Evolutionary conservation across 1,140 invertebrate genomes (phyloP).

Genomic region (Aricia agestis): DNA sequence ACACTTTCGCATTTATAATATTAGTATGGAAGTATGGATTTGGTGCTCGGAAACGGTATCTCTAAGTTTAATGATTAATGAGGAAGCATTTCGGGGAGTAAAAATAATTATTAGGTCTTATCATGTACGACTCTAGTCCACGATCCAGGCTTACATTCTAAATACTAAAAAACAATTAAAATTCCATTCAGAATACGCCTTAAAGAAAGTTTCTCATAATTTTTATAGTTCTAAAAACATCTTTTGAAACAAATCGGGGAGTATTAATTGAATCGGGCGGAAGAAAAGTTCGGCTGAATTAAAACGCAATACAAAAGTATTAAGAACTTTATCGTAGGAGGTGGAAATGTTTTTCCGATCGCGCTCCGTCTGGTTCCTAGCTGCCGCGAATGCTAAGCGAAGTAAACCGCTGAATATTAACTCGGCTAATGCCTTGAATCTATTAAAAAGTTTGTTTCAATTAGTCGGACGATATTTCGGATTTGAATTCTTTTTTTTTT

Average conservation of each 20-base stretch:
- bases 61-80: too few relatives aligned
- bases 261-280: constrained; percentile 31
- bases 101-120: too few relatives aligned
- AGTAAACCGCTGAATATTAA: constrained; percentile 37
- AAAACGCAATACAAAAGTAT: constrained; percentile 50
- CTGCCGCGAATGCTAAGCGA: constrained; percentile 46
- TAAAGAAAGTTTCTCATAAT: neutral
- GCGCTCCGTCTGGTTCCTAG: constrained; percentile 37
- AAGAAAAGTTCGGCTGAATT: constrained; percentile 42
- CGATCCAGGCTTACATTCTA: too few relatives aligned
- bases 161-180: too few relatives aligned
- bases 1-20: too few relatives aligned
- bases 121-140: too few relatives aligned
- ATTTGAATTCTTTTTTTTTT: neutral
- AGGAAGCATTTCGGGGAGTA: too few relatives aligned
- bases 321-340: constrained; percentile 44
- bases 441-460: constrained; percentile 18
- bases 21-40: too few relatives aligned
- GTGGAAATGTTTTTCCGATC: constrained; percentile 50
- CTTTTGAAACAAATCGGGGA: constrained; percentile 21
- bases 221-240: neutral
- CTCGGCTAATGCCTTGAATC: constrained; percentile 23
- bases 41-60: too few relatives aligned
- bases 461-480: constrained; percentile 11
- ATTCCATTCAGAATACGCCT: neutral